A percentile compares a stretch with the other conserved stretches of the same genome.
These are phyloP conservation scores for Pseudachorutes palmiensis DNA, from an alignment of 1,140 invertebrate genomes.

Conservation along the genomic window DNA sequence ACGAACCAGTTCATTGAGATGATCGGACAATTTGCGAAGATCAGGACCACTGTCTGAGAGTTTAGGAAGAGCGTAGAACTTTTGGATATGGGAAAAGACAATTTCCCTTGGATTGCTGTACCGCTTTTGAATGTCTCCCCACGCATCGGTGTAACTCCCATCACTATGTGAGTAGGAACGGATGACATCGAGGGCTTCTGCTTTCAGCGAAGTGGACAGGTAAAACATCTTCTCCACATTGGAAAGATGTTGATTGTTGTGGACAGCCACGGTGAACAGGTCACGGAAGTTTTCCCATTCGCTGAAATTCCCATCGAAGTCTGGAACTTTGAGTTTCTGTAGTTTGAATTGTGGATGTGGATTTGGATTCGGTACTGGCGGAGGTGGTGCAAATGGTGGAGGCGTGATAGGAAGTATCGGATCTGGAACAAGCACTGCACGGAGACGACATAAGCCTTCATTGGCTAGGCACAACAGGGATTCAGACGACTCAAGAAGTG, in stretches of 20 bases:
- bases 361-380: background rate
- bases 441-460: too few species aligned
- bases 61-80: background rate
- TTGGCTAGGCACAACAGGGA: too few species aligned
- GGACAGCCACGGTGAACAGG: background rate
- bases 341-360: slow-evolving; percentile 2
- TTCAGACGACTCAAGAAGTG: too few species aligned
- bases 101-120: background rate
- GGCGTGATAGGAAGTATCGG: too few species aligned
- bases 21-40: slow-evolving; percentile 3
- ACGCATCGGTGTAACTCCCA: slow-evolving; percentile 10
- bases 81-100: slow-evolving; percentile 2
- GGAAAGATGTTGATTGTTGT: slow-evolving; percentile 4
- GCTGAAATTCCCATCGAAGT: background rate
- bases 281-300: slow-evolving; percentile 16
- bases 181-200: slow-evolving; percentile 5
- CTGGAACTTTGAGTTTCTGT: background rate
- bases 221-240: slow-evolving; percentile 6
- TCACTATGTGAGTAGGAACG: background rate
- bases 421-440: too few species aligned
- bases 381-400: too few species aligned
- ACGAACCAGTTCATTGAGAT: slow-evolving; percentile 3
- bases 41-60: background rate
- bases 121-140: background rate
- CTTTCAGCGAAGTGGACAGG: background rate